Evolutionary conservation across 1,140 invertebrate genomes (phyloP), one percentile per base, ranked within the genome.

Genomic region (Drosophila biarmipes): DNA sequence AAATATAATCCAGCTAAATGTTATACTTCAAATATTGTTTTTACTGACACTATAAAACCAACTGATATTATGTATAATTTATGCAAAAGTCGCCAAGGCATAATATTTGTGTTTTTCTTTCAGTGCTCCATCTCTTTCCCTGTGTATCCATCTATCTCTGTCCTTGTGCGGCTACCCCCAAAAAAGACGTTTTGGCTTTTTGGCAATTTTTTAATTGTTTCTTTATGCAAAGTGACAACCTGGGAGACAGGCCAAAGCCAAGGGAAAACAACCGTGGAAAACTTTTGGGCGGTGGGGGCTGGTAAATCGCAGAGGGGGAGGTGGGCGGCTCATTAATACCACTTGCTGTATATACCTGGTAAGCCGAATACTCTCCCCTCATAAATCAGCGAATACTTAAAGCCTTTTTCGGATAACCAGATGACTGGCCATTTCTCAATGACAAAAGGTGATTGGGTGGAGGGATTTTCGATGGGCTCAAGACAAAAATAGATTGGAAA

Each of bases 131-230:
- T 72, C 54, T 67, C 34, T 67, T 38, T 76, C 21, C 12, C 27
- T 45, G 51, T 51, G 51, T 42, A 53, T 61, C 43, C 43, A 62
- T 66, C 63, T 38, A 38, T 75, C 51, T 58, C 51, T 61, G 45
- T 76, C 46, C 42, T 51, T 59, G 62, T 81, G 78, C 74, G 75
- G 84, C 85, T 85, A 85, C 80, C 80, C 80, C 81, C 80, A 86
- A 85, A 81, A 85, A 69, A 69, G 67, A 73, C 80, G 68, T 87
- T 87, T 84, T 79, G 63, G 79, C 73, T 87, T 64, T 82, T 84
- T 58, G 84, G 80, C 84, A 84, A 84, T 89, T 89, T 87, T 87
- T 84, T 89, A 89, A 89, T 89, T 89, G 84, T 89, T 89, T 90
- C 85, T 85, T 89, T 89, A 89, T 89, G 84, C 73, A 84, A 89